Base-by-base conservation (phyloP, 23 tunicate genomes). In the Ciona savignyi region DNA sequence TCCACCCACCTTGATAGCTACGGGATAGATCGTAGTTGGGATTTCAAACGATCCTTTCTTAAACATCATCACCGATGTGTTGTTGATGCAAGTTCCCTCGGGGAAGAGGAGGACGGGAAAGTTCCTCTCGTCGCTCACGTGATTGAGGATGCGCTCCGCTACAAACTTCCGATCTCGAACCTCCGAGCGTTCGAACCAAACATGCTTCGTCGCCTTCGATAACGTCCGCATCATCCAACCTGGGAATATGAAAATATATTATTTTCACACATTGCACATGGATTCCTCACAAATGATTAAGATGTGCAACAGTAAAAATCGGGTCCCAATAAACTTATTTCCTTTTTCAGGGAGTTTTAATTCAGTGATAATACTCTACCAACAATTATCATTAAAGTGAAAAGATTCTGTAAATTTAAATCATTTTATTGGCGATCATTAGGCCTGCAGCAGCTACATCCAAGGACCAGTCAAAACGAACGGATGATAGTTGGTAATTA, bases 51-150 rank as follows among this genome's bases (percentile, higher is more conserved):
- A 86, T 19, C 95, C 99, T 72, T 95, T 95, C 70, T 95, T 95
- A 69, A 95, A 95, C 93, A 88, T 90, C 99, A 95, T 88, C 25
- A 95, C 99, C 2, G 96, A 83, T 30, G 99, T 95, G 80, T 95
- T 95, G 81, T 95, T 95, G 81, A 95, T 88, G 84, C 99, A 95
- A 2, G 99, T 95, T 33, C 99, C 99, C 68, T 95, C 99, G 29
- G 99, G 99, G 81, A 95, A 95, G 65, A 95, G 80, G 70, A 95
- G 56, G 2, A 95, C 83, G 0, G 99, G 99, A 49, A 85, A 95
- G 70, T 95, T 95, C 68, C 75, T 80, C 0, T 60, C 49, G 70
- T 95, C 99, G 24, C 80, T 76, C 2, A 80, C 75, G 70, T 95
- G 99, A 65, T 88, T 84, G 77, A 73, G 65, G 33, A 95, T 81